Conservation (phyloP, 2,888 invertebrate genomes). For the Globia sparganii region DNA sequence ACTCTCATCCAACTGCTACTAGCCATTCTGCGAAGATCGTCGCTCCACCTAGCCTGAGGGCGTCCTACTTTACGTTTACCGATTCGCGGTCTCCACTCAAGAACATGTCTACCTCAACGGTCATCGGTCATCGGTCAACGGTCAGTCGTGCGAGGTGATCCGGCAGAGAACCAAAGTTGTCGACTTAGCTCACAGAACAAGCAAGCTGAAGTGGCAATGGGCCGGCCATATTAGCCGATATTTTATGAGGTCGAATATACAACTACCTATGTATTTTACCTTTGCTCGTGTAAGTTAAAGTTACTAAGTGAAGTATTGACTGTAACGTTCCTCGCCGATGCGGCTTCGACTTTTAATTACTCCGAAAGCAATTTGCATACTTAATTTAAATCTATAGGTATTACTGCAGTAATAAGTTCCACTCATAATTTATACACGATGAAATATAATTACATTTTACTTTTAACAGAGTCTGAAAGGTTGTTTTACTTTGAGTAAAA, state of each 20-base stretch:
- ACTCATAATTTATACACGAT: conserved; percentile 40
- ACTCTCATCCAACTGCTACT: too few species aligned
- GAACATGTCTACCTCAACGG: too few species aligned
- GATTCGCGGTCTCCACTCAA: too few species aligned
- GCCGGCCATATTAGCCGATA: neutral
- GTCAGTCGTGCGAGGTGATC: too few species aligned
- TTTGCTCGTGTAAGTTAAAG: neutral
- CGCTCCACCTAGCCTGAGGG: too few species aligned
- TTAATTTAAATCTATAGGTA: conserved; percentile 56
- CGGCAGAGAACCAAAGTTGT: neutral
- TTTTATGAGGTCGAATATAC: neutral
- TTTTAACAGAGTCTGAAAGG: conserved; percentile 29
- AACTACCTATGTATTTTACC: neutral
- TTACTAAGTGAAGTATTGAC: conserved; percentile 31
- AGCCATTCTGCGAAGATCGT: too few species aligned
- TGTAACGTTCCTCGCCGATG: conserved; percentile 24
- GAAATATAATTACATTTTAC: conserved; percentile 45
- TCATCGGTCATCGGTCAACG: too few species aligned
- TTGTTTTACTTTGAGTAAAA: conserved; percentile 46
- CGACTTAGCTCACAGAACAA: neutral
- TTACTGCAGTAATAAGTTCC: conserved; percentile 57
- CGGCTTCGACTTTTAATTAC: conserved; percentile 49
- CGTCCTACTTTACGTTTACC: too few species aligned
- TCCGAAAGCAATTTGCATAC: conserved; percentile 55
- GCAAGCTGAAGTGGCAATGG: neutral